Conservation (phyloP, 2,888 invertebrate species). For the Dysmachus trigonus region DNA sequence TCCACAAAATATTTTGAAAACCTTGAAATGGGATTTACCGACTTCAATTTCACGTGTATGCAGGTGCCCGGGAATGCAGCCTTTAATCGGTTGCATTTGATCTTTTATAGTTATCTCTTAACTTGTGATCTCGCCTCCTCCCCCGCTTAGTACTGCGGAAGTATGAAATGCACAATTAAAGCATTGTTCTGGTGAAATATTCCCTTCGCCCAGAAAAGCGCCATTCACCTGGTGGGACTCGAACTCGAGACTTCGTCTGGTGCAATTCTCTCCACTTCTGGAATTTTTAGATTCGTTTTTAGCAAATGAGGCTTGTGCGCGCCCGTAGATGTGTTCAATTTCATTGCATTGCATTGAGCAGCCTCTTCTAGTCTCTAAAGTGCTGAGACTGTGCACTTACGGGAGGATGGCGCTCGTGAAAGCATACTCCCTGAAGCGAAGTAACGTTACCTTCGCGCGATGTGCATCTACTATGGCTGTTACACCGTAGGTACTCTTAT, state of each 20-base stretch:
- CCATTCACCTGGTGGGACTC: background rate
- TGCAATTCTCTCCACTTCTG: background rate
- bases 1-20: constrained; percentile 2
- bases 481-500: constrained; percentile 11
- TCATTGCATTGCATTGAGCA: constrained; percentile 11
- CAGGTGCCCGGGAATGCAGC: background rate
- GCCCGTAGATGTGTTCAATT: constrained; percentile 15
- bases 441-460: background rate
- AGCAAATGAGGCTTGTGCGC: background rate
- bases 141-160: background rate
- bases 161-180: constrained; percentile 6
- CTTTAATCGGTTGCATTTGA: background rate
- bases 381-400: background rate
- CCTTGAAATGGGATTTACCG: constrained; percentile 18
- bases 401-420: background rate
- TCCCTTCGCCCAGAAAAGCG: background rate
- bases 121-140: too few relatives aligned
- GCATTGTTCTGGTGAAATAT: background rate
- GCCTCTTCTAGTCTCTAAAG: background rate
- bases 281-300: background rate
- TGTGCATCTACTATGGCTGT: background rate
- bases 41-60: background rate
- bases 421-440: background rate
- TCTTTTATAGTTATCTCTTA: background rate
- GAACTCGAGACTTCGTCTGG: background rate